Evolutionary conservation across 2,888 invertebrate species (phyloP).

Genomic region (Drosophila gaucha): DNA sequence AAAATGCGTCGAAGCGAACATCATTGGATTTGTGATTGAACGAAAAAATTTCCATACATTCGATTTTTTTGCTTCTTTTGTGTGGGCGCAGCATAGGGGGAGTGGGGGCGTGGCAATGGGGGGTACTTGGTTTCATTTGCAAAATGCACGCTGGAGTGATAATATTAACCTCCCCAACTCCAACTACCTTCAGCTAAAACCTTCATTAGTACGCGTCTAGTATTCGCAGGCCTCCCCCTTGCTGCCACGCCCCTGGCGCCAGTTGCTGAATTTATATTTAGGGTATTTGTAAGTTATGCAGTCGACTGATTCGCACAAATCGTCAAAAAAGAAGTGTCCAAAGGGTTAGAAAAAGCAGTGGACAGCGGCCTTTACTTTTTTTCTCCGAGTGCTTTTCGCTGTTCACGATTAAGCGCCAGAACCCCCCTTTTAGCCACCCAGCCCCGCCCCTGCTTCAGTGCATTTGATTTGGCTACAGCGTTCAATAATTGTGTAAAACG

Average conservation of each 20-base stretch:
- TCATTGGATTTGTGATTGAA: constrained; percentile 83
- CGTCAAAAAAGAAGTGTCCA: constrained; percentile 45
- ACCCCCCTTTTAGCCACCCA: neutral
- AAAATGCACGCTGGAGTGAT: constrained; percentile 77
- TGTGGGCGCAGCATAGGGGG: neutral
- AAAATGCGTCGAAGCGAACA: constrained; percentile 84
- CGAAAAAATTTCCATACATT: constrained; percentile 81
- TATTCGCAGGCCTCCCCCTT: neutral
- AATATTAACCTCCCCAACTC: constrained; percentile 48
- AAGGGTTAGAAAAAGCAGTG: constrained; percentile 29
- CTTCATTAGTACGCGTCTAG: constrained; percentile 63
- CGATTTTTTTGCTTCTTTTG: constrained; percentile 41
- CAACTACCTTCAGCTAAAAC: constrained; percentile 29
- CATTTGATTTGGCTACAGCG: constrained; percentile 45
- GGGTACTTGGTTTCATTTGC: constrained; percentile 58
- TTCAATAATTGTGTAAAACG: constrained; percentile 83
- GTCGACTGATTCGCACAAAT: constrained; percentile 80
- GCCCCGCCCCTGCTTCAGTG: neutral
- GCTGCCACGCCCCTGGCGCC: neutral
- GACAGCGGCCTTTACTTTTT: constrained; percentile 3
- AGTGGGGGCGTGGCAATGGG: neutral
- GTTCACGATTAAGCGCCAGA: constrained; percentile 77
- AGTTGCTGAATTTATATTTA: constrained; percentile 75
- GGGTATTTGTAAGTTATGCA: constrained; percentile 83
- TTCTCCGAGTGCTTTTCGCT: constrained; percentile 80